Conservation (phyloP, 2,888 invertebrate genomes). For the Ephialtes manifestator region DNA sequence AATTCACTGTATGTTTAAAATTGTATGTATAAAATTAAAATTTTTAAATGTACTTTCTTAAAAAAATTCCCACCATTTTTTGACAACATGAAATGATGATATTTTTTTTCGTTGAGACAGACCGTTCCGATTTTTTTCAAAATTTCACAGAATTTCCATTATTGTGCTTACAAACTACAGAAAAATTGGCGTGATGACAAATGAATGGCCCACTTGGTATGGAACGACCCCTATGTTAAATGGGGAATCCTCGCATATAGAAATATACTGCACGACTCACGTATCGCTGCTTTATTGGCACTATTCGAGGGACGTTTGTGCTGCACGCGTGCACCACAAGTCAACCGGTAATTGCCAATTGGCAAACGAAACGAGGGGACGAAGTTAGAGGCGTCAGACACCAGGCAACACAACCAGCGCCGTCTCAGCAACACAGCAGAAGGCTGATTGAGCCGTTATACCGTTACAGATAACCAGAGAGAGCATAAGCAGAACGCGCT, state of each 20-base stretch:
- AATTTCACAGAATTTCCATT: too few relatives aligned
- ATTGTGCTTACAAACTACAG: too few relatives aligned
- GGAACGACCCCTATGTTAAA: too few relatives aligned
- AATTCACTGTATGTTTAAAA: too few relatives aligned
- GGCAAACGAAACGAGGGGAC: constrained; percentile 31
- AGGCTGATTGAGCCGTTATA: constrained; percentile 59
- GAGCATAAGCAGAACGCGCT: constrained; percentile 56
- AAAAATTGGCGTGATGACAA: too few relatives aligned
- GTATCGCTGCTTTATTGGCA: neutral
- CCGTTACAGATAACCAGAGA: constrained; percentile 49
- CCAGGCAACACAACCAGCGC: neutral
- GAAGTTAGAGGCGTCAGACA: constrained; percentile 25
- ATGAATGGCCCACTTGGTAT: too few relatives aligned
- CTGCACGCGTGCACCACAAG: constrained; percentile 1
- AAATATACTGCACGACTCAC: neutral
- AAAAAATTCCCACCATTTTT: too few relatives aligned
- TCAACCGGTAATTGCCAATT: constrained; percentile 45
- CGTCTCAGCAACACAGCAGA: constrained; percentile 9
- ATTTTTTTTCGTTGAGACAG: too few relatives aligned
- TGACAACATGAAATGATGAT: too few relatives aligned
- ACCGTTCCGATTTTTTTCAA: too few relatives aligned
- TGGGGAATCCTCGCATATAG: neutral
- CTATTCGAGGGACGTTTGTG: neutral
- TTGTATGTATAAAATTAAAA: too few relatives aligned
- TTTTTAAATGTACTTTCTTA: too few relatives aligned